These are phyloP conservation scores for Eupithecia insigniata DNA, from an alignment of 2,888 invertebrate genomes.

Conservation along the genomic window DNA sequence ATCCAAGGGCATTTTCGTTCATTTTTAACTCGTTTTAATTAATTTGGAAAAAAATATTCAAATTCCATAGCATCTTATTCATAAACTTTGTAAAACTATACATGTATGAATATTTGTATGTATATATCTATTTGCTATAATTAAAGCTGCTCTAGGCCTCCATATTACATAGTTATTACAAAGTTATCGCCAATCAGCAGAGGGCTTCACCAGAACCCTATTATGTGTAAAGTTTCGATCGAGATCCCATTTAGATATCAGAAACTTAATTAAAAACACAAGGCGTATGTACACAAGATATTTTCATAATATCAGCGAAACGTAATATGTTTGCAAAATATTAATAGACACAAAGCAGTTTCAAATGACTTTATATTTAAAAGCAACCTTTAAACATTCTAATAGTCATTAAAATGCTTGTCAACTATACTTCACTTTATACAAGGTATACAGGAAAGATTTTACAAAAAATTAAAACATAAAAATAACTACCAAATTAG, in stretches of 20 bases:
- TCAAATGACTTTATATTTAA: not conserved
- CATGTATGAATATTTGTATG: no score
- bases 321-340: not conserved
- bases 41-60: no score
- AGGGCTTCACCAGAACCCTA: not conserved
- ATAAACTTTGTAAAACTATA: no score
- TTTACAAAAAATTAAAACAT: no score
- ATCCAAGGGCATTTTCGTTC: no score
- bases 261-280: conserved; percentile 22
- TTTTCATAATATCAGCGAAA: not conserved
- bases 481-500: not conserved
- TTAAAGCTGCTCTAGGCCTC: not conserved
- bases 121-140: not conserved
- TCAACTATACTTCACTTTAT: no score
- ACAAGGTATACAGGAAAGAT: no score
- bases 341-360: not conserved
- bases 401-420: no score
- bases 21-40: no score
- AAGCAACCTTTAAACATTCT: no score
- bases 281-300: not conserved
- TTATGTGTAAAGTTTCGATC: not conserved
- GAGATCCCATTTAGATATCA: conserved; percentile 10
- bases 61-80: no score
- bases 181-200: not conserved
- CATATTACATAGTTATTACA: not conserved